These are phyloP conservation scores for Zeuzera pyrina DNA, from an alignment of 2,888 invertebrate species.

Conservation along the genomic window DNA sequence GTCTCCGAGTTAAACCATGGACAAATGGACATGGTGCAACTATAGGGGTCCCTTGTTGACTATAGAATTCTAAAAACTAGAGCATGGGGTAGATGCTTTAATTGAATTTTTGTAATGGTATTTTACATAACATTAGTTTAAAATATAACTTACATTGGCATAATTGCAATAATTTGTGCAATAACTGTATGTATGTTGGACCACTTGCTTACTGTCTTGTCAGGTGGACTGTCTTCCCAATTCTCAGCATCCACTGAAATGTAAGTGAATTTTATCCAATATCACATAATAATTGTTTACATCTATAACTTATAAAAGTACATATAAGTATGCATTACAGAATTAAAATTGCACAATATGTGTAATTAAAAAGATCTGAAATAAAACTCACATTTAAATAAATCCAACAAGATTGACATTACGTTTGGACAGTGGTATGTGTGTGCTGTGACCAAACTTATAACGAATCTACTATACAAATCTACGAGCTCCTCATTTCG, in stretches of 20 bases:
- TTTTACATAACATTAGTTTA: no score
- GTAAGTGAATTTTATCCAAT: slow-evolving; percentile 1
- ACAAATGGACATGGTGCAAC: no score
- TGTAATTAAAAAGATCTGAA: slow-evolving; percentile 3
- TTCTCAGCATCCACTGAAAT: slow-evolving; percentile 63
- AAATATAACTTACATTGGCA: slow-evolving; percentile 68
- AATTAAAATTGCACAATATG: slow-evolving; percentile 3
- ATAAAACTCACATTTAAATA: slow-evolving; percentile 48
- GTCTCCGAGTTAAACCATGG: no score
- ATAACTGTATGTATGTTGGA: slow-evolving; percentile 75
- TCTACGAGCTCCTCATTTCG: slow-evolving; percentile 41
- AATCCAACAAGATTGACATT: slow-evolving; percentile 42
- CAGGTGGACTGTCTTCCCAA: slow-evolving; percentile 72
- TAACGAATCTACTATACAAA: slow-evolving; percentile 43
- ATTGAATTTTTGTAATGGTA: no score
- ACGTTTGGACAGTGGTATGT: slow-evolving; percentile 56
- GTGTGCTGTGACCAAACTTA: slow-evolving; percentile 57
- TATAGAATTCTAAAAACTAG: no score
- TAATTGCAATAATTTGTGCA: slow-evolving; percentile 60
- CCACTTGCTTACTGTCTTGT: slow-evolving; percentile 69
- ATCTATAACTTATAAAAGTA: not conserved
- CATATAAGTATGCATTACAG: not conserved
- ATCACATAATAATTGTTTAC: not conserved
- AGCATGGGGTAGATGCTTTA: no score
- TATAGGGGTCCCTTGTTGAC: no score